Evolutionary conservation across 2,113 vertebrate genomes (phyloP), one percentile per base, ranked within the genome.

Genomic region (Leptobrachium leishanense): DNA sequence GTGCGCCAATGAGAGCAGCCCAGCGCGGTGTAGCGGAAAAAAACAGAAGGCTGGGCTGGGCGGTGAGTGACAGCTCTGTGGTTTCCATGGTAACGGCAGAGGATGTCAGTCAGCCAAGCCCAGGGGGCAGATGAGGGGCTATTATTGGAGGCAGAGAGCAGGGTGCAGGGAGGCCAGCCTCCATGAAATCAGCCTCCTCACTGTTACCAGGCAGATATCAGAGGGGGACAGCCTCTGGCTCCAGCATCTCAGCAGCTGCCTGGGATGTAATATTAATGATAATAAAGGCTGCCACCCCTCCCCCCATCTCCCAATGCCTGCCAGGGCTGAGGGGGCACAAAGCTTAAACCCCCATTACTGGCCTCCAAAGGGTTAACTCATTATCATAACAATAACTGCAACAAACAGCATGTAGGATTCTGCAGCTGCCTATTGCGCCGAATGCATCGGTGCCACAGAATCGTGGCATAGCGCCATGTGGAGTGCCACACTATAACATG

Each of bases 81-180:
- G 68, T 78, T 6, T 78, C 76, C 68, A 78, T 78, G 76, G 68
- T 2, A 64, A 78, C 68, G 57, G 55, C 41, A 50, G 76, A 43
- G 43, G 76, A 78, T 78, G 76, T 78, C 76, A 78, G 68, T 63
- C 75, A 68, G 76, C 20, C 41, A 71, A 42, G 66, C 75, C 40
- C 53, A 59, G 75, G 66, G 55, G 71, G 31, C 53, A 43, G 53
- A 40, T 73, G 71, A 77, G 53, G 66, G 54, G 75, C 53, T 77
- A 77, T 77, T 77, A 69, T 39, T 77, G 75, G 75, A 77, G 68
- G 66, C 59, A 66, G 63, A 53, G 39, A 39, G 31, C 20, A 40
- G 64, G 39, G 64, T 39, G 39, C 20, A 40, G 2, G 66, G 42
- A 43, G 15, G 15, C 43, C 12, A 76, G 74, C 74, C 5, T 15